Base-by-base conservation (phyloP, 2,113 vertebrate genomes). In the Platycercus adscitus region DNA sequence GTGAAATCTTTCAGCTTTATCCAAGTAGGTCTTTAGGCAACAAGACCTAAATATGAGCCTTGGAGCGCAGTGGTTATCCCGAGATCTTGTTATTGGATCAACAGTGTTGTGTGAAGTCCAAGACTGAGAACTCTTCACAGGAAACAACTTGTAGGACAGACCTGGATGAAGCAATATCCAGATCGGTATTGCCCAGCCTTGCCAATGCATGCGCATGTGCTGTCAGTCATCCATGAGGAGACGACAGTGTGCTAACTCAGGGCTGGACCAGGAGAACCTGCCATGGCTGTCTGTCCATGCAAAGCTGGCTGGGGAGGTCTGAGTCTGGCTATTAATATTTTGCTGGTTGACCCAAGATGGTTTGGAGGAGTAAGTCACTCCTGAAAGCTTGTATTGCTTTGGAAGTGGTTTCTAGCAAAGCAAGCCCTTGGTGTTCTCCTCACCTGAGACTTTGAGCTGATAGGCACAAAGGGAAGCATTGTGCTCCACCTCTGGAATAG, bases 181-280 rank as follows among this genome's bases (percentile, higher is more conserved):
- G 91, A 81, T 94, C 24, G 2, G 0, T 64, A 15, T 93, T n/a
- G 0, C 8, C 33, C 41, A 43, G 78, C 70, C 78, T 53, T 60
- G 81, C 78, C 89, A 55, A 7, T 0, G 7, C 68, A 63, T 71
- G 66, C 2, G 5, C 91, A 25, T 13, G 50, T 61, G 4, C 33
- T 1, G 0, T 56, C 89, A 33, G 2, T 82, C 86, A 10, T 12
- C 53, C 0, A 3, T 5, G 41, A 61, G 58, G 71, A n/a, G 4
- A 43, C 70, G 29, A 55, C 0, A 1, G 65, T 13, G 52, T 39
- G 83, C 66, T 70, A 55, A 78, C 43, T 37, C 1, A 0, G 78
- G 88, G 86, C 91, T 50, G 72, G 69, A n/a, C 92, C 94, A 39
- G 91, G 86, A 68, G 77, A 91, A 93, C 95, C 94, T 95, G 91